Conservation (phyloP, 2,797 vertebrate genomes). For the Catharus ustulatus region DNA sequence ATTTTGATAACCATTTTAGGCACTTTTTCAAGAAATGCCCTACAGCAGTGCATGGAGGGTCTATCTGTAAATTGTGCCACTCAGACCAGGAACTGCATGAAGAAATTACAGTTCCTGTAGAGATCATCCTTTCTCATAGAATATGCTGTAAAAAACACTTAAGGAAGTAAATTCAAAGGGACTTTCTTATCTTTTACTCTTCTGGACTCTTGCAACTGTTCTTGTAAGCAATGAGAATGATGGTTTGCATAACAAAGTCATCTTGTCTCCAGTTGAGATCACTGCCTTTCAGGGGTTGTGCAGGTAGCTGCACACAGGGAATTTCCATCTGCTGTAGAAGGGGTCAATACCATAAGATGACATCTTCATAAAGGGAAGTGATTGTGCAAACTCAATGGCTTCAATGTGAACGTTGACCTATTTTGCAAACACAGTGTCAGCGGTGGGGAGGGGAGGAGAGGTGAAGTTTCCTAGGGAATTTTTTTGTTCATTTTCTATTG, state of each 20-base stretch:
- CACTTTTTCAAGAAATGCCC: neutral
- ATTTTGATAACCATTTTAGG: neutral
- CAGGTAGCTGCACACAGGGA: slow-evolving; percentile 9
- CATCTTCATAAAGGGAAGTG: slow-evolving; percentile 50
- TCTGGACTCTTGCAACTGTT: neutral
- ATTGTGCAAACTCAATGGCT: slow-evolving; percentile 30
- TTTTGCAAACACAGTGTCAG: slow-evolving; percentile 48
- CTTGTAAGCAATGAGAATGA: neutral
- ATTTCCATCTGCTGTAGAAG: slow-evolving; percentile 29
- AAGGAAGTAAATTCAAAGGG: slow-evolving; percentile 10
- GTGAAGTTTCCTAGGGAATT: slow-evolving; percentile 39
- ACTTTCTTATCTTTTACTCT: slow-evolving; percentile 1
- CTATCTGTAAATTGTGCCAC: neutral
- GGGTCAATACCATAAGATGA: slow-evolving; percentile 10
- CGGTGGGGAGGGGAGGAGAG: neutral
- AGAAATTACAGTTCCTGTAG: neutral
- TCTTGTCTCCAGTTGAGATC: neutral
- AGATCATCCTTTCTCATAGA: neutral
- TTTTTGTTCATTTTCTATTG: slow-evolving; percentile 5
- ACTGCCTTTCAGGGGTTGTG: neutral
- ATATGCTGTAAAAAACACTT: neutral
- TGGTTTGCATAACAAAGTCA: neutral
- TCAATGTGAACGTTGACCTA: slow-evolving; percentile 5
- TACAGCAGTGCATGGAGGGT: neutral
- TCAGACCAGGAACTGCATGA: neutral